Conservation (phyloP, 2,797 vertebrate genomes). For the Ctenosaura bakeri region DNA sequence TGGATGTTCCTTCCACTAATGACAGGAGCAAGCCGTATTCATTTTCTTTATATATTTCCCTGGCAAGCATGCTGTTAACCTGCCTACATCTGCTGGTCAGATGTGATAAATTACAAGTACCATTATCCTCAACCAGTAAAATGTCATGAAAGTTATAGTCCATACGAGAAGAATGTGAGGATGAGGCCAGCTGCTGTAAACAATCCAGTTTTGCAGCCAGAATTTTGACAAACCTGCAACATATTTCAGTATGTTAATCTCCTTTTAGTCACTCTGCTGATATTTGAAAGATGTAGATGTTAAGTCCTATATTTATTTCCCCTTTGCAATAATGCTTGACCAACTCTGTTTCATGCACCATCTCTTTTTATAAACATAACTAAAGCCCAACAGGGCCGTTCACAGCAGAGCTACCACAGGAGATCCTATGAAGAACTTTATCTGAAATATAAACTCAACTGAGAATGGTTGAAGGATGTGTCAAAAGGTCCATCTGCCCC, state of each 20-base stretch:
- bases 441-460: too few species aligned
- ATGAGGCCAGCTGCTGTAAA: too few species aligned
- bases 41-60: background rate
- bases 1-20: background rate
- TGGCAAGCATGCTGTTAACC: too few species aligned
- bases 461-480: too few species aligned
- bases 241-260: too few species aligned
- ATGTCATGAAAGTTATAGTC: too few species aligned
- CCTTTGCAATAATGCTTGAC: constrained; percentile 8
- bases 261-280: background rate
- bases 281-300: background rate
- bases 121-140: too few species aligned
- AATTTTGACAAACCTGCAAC: background rate
- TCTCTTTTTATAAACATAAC: constrained; percentile 25
- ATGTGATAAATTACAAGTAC: too few species aligned
- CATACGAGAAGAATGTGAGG: too few species aligned
- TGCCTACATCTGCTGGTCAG: too few species aligned
- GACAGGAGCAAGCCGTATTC: background rate
- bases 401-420: background rate
- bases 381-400: constrained; percentile 33
- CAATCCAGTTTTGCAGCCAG: background rate
- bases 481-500: too few species aligned
- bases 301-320: constrained; percentile 14
- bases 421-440: too few species aligned
- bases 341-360: constrained; percentile 49